These are phyloP conservation scores for Chascanopsetta lugubris DNA, from an alignment of 2,113 vertebrate species.

Conservation along the genomic window DNA sequence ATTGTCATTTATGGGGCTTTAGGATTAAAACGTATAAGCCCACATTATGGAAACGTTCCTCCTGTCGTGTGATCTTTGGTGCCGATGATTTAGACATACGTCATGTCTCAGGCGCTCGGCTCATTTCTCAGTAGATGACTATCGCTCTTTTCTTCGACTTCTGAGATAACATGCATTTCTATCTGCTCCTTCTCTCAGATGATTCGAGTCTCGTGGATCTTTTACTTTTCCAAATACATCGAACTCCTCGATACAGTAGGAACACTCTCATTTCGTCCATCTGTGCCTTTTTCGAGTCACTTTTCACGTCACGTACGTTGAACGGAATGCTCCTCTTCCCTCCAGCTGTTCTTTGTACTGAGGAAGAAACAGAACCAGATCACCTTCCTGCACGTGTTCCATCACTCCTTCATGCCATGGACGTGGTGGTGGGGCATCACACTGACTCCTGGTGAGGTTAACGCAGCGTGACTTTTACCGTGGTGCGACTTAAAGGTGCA, in stretches of 20 bases:
- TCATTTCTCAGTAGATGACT: not conserved
- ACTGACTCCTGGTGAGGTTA: conserved; percentile 88
- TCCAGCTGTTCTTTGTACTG: conserved; percentile 93
- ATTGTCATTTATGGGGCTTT: too few relatives aligned
- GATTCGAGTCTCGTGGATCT: conserved; percentile 90
- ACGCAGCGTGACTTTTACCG: too few relatives aligned
- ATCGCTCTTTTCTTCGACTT: not conserved
- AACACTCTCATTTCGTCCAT: conserved; percentile 1
- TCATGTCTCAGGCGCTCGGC: not conserved
- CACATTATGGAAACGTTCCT: too few relatives aligned
- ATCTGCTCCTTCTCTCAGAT: conserved; percentile 79
- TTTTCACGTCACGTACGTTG: not conserved
- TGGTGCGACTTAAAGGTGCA: too few relatives aligned
- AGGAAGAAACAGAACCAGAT: conserved; percentile 96
- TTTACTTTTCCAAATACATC: conserved; percentile 93
- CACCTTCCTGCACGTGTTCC: conserved; percentile 97
- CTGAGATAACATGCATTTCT: not conserved
- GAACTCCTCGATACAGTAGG: conserved; percentile 96
- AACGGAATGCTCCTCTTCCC: not conserved
- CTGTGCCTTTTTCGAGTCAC: not conserved
- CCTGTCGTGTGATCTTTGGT: too few relatives aligned
- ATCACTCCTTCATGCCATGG: conserved; percentile 96
- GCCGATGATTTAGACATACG: too few relatives aligned
- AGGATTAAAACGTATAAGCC: too few relatives aligned
- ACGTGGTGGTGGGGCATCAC: conserved; percentile 98